phyloP scores from a whole-genome alignment of 1,140 invertebrate species.

The Doryteuthis pealeii region DNA sequence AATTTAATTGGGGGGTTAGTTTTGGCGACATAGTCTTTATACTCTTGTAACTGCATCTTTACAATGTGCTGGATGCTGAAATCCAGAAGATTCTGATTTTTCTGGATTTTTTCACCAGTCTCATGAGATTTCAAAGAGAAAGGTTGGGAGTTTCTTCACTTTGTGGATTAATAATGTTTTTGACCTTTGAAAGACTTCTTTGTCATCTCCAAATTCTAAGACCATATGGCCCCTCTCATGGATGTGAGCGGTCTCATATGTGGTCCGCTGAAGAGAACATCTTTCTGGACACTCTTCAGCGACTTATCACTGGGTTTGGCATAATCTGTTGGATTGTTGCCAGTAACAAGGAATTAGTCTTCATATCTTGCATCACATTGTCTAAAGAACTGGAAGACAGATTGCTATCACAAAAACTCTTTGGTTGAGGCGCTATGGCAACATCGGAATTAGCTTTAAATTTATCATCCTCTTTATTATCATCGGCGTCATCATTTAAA shows the following conservation, averaged over 20 bases:
- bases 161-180: not conserved
- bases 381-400: too few species aligned
- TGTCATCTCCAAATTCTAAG: not conserved
- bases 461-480: too few species aligned
- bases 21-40: not conserved
- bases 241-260: conserved; percentile 2
- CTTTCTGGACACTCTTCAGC: conserved; percentile 4
- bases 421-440: too few species aligned
- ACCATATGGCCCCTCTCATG: not conserved
- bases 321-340: too few species aligned
- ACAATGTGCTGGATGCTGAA: not conserved
- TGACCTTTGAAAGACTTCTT: not conserved
- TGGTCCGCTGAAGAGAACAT: not conserved
- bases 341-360: too few species aligned
- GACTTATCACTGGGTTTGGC: not conserved
- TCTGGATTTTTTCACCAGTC: not conserved
- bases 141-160: not conserved
- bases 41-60: not conserved
- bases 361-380: too few species aligned
- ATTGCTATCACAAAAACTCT: too few species aligned
- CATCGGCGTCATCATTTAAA: too few species aligned
- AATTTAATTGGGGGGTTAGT: not conserved
- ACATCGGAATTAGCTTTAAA: too few species aligned
- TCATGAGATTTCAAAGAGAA: not conserved
- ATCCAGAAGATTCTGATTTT: not conserved